These are phyloP conservation scores for Polyboroides typus DNA, from an alignment of 2,797 vertebrate genomes.

Conservation along the genomic window DNA sequence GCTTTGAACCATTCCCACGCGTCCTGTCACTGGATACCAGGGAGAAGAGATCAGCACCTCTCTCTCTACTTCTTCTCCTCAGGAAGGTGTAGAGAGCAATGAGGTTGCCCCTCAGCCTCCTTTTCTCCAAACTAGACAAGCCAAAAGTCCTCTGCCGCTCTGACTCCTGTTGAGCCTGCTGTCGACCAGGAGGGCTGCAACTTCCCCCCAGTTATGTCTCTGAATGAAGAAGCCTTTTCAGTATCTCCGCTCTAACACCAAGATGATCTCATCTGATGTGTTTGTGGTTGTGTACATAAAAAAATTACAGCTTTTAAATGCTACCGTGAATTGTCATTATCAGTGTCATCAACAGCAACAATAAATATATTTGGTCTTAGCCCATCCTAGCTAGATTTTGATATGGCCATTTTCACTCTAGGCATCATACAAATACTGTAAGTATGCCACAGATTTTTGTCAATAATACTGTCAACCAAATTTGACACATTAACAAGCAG, in stretches of 20 bases:
- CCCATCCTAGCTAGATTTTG: neutral
- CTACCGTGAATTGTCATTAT: neutral
- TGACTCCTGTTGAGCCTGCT: no score
- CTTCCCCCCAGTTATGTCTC: rapidly evolving
- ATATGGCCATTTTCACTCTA: neutral
- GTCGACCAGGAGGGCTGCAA: neutral
- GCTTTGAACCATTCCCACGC: neutral
- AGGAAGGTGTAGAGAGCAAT: neutral
- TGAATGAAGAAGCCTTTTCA: neutral
- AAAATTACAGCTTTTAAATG: neutral
- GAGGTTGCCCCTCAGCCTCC: neutral
- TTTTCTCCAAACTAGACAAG: neutral
- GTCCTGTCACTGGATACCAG: neutral
- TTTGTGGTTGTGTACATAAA: rapidly evolving
- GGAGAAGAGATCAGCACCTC: neutral
- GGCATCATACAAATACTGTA: neutral
- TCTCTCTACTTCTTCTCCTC: neutral
- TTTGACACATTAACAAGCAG: neutral
- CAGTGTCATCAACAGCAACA: neutral
- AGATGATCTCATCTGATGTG: rapidly evolving
- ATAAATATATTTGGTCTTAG: neutral
- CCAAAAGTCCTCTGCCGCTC: neutral
- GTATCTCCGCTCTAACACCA: neutral
- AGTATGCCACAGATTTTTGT: neutral
- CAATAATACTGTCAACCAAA: neutral